Conservation (phyloP, 1,140 invertebrate genomes). For the Cyclargus thomasi region DNA sequence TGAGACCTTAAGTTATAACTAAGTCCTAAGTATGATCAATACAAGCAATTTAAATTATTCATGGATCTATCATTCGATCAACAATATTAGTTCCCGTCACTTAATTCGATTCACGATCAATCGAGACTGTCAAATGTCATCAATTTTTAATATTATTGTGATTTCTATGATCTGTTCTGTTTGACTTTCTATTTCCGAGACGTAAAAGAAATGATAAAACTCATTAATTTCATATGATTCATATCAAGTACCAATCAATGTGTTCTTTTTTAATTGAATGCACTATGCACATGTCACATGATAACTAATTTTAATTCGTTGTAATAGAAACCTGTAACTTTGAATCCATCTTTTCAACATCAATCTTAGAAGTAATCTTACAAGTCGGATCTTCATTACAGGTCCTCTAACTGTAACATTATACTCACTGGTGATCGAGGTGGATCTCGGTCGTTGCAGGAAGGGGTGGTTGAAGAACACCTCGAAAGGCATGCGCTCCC, state of each 20-base stretch:
- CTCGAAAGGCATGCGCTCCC: conserved; percentile 96
- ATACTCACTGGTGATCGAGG: conserved; percentile 59
- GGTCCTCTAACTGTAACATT: not conserved
- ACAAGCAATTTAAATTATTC: not conserved
- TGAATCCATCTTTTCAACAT: too few relatives aligned
- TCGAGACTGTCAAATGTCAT: not conserved
- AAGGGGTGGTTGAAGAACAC: conserved; percentile 95
- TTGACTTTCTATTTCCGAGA: not conserved
- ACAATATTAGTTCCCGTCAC: not conserved
- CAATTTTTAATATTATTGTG: not conserved
- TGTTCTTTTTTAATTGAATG: too few relatives aligned
- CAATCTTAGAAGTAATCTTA: too few relatives aligned
- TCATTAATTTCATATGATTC: too few relatives aligned
- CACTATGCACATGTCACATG: too few relatives aligned
- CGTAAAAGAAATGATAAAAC: not conserved
- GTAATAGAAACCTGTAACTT: too few relatives aligned
- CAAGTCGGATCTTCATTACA: not conserved
- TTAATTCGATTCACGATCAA: not conserved
- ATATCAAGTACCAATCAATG: too few relatives aligned
- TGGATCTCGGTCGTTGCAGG: conserved; percentile 81
- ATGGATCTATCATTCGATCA: not conserved
- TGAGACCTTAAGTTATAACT: too few relatives aligned
- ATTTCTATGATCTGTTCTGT: not conserved
- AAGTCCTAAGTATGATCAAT: too few relatives aligned
- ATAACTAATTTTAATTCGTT: too few relatives aligned